A percentile compares a stretch with the other conserved stretches of the same genome.
phyloP scores from a whole-genome alignment of 1,140 invertebrate genomes.

The Nebria ingens region DNA sequence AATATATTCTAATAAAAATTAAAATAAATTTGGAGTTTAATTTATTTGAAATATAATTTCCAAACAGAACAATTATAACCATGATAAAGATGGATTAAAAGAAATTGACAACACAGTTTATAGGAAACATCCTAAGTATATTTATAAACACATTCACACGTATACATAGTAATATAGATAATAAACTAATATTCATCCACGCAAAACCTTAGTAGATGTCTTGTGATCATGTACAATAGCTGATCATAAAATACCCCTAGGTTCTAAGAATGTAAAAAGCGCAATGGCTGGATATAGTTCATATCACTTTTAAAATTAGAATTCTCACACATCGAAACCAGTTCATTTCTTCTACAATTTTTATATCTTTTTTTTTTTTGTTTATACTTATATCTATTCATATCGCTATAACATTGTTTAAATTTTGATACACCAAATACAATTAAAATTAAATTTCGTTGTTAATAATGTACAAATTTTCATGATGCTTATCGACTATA shows the following conservation, averaged over 20 bases:
- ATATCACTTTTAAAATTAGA: conserved; percentile 20
- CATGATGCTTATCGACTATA: neutral
- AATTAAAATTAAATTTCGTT: conserved; percentile 22
- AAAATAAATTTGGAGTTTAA: too few species aligned
- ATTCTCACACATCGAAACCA: conserved; percentile 5
- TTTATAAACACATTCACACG: conserved; percentile 34
- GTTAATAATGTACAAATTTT: conserved; percentile 24
- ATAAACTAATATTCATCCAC: conserved; percentile 16
- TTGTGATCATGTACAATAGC: conserved; percentile 22
- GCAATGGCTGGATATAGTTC: conserved; percentile 22
- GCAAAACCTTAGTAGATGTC: conserved; percentile 25
- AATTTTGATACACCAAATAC: conserved; percentile 21
- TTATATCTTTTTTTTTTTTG: conserved; percentile 17
- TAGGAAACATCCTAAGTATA: conserved; percentile 28
- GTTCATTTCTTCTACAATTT: neutral
- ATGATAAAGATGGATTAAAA: neutral
- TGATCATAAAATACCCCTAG: conserved; percentile 27
- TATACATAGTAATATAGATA: conserved; percentile 26
- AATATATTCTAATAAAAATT: neutral
- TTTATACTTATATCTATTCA: conserved; percentile 14
- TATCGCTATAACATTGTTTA: conserved; percentile 24
- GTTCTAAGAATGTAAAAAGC: too few species aligned
- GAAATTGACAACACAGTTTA: conserved; percentile 12
- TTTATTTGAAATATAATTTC: too few species aligned
- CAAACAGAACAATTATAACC: too few species aligned